These are phyloP conservation scores for Resseliella maxima DNA, from an alignment of 2,888 invertebrate species.

Conservation along the genomic window DNA sequence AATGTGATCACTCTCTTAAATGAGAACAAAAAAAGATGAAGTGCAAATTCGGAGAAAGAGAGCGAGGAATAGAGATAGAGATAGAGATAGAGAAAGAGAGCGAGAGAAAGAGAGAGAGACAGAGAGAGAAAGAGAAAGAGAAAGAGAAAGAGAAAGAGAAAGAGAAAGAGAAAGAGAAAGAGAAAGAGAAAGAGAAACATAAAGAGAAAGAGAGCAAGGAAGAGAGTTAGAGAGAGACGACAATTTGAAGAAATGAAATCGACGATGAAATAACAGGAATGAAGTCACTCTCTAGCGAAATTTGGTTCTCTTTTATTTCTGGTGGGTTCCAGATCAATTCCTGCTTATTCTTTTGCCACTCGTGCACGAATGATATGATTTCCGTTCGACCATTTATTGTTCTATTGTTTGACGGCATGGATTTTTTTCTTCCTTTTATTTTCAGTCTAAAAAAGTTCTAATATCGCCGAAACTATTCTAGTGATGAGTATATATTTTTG, in stretches of 20 bases:
- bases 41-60: not conserved
- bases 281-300: conserved; percentile 21
- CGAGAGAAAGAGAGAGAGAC: not conserved
- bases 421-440: too few relatives aligned
- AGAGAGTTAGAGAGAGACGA: too few relatives aligned
- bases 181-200: too few relatives aligned
- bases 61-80: not conserved
- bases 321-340: not conserved
- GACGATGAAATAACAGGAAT: not conserved
- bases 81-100: not conserved
- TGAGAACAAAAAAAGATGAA: not conserved
- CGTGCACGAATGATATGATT: conserved; percentile 45
- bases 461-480: conserved; percentile 2
- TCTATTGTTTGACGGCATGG: not conserved
- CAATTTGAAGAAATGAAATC: too few relatives aligned
- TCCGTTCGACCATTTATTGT: conserved; percentile 32
- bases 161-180: too few relatives aligned
- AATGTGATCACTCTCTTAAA: not conserved
- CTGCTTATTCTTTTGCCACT: conserved; percentile 4
- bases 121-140: not conserved
- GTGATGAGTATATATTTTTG: conserved; percentile 14
- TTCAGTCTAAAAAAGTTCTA: not conserved
- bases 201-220: too few relatives aligned
- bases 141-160: not conserved
- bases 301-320: conserved; percentile 4